Percentiles rank a stretch among this genome's conserved stretches.
phyloP scores from a whole-genome alignment of 2,113 vertebrate species.

The Heliornis fulica region DNA sequence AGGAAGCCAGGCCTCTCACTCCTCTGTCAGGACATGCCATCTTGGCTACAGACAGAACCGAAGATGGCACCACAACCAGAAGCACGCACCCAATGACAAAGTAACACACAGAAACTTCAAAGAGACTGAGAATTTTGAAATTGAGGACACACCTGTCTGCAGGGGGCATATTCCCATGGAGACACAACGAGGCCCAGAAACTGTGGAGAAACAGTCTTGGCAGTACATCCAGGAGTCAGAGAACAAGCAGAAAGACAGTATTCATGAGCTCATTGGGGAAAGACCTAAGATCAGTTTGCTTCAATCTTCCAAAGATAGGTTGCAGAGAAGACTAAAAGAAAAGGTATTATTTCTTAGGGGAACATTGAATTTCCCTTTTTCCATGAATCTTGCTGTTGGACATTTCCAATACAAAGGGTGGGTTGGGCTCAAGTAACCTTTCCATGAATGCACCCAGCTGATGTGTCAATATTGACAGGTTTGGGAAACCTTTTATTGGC shows the following conservation, averaged over 20 bases:
- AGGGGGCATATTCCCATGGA: slow-evolving; percentile 39
- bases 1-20: slow-evolving; percentile 76
- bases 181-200: slow-evolving; percentile 61
- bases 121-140: slow-evolving; percentile 85
- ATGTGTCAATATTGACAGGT: neutral
- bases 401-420: neutral
- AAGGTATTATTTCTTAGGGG: slow-evolving; percentile 78
- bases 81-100: slow-evolving; percentile 75
- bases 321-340: slow-evolving; percentile 93
- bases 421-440: neutral
- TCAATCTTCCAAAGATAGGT: slow-evolving; percentile 95
- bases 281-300: slow-evolving; percentile 88
- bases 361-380: neutral
- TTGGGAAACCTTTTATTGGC: neutral
- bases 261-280: slow-evolving; percentile 67
- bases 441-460: neutral
- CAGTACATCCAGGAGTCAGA: slow-evolving; percentile 63
- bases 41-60: slow-evolving; percentile 96
- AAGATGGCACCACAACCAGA: slow-evolving; percentile 92
- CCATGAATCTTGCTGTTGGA: neutral
- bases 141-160: slow-evolving; percentile 66
- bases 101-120: slow-evolving; percentile 79
- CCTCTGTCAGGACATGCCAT: slow-evolving; percentile 85
- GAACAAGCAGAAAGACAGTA: slow-evolving; percentile 69
- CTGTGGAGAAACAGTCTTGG: slow-evolving; percentile 52